Conservation (phyloP, 2,888 invertebrate species). For the Hartigia nigra region DNA sequence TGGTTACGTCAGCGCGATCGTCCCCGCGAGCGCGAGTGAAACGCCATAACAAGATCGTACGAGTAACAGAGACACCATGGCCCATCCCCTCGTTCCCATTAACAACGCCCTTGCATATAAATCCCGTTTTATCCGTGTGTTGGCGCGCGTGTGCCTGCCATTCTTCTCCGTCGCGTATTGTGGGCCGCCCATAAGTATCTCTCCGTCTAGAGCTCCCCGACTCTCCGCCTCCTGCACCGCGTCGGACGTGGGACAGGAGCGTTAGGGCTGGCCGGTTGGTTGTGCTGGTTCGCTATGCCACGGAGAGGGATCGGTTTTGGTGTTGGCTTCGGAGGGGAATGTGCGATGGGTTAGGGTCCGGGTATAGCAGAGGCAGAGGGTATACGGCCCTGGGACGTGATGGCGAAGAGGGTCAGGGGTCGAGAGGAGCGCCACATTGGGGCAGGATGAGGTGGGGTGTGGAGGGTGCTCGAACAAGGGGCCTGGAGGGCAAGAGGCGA, state of each 20-base stretch:
- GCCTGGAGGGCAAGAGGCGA: conserved; percentile 10
- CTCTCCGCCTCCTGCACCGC: conserved; percentile 45
- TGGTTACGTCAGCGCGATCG: conserved; percentile 49
- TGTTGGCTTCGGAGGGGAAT: conserved; percentile 36
- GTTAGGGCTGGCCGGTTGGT: not conserved
- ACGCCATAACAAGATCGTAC: not conserved
- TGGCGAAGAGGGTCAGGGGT: conserved; percentile 25
- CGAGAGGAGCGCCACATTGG: conserved; percentile 26
- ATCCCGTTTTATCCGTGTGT: conserved; percentile 55
- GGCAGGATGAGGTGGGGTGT: conserved; percentile 29
- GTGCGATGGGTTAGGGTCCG: conserved; percentile 32
- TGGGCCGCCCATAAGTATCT: conserved; percentile 10
- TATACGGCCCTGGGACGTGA: not conserved
- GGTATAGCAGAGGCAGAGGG: conserved; percentile 18
- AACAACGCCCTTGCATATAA: conserved; percentile 67
- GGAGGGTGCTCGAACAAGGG: conserved; percentile 24
- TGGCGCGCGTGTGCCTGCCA: conserved; percentile 23
- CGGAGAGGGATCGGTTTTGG: conserved; percentile 34
- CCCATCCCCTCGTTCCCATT: conserved; percentile 53
- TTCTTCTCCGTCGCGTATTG: conserved; percentile 13
- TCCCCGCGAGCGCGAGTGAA: conserved; percentile 29
- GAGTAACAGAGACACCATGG: conserved; percentile 18
- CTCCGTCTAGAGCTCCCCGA: conserved; percentile 24
- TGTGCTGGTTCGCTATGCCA: not conserved
- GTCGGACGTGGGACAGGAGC: conserved; percentile 35